Base-by-base conservation (phyloP, 2,797 vertebrate genomes). In the Sebastes cheni region DNA sequence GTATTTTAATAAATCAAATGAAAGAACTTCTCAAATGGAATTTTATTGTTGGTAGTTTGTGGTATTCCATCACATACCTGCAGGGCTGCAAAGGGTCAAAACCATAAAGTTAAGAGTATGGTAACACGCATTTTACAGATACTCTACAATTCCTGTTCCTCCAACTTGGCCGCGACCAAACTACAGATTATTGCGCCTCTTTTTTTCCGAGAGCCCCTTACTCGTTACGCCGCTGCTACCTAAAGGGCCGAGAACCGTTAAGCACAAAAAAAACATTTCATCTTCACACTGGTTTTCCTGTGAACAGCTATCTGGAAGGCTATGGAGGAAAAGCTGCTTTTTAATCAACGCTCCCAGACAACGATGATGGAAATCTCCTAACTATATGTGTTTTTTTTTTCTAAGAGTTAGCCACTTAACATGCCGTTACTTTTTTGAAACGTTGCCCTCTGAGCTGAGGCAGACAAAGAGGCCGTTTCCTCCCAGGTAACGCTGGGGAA, bases 381-480 rank as follows among this genome's bases (percentile, higher is more conserved):
- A 88, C 83, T 85, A 91, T 77, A 83, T 73, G 79, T 87, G 7
- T 42, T 16, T 42, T 39, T 39, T 42, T 42, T 86, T 91, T 86
- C 87, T 91, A 88, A 42, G 74, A 88, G 92, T 94, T 90, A 94
- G 90, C 88, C 91, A 87, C 86, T 87, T 80, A 83, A 93, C 93
- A 94, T 95, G 94, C 93, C 79, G 6, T 88, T 89, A 89, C 79
- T 75, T 86, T 86, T 80, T 81, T 2, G 67, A 91, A 83, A 88
- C 68, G 55, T 1, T 1, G 30, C 13, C 81, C 81, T 79, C 80
- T 76, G 77, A 80, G 59, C 80, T 46, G 80, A 69, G 76, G 87
- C 87, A 65, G 59, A 79, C 81, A 29, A 29, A 29, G 84, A 90
- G 69, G 86, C 74, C 23, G 20, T 58, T 30, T 2, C 46, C 77